A percentile compares a stretch with the other conserved stretches of the same genome.
Conservation (phyloP, 2,113 vertebrate genomes). For the Ciconia maguari region DNA sequence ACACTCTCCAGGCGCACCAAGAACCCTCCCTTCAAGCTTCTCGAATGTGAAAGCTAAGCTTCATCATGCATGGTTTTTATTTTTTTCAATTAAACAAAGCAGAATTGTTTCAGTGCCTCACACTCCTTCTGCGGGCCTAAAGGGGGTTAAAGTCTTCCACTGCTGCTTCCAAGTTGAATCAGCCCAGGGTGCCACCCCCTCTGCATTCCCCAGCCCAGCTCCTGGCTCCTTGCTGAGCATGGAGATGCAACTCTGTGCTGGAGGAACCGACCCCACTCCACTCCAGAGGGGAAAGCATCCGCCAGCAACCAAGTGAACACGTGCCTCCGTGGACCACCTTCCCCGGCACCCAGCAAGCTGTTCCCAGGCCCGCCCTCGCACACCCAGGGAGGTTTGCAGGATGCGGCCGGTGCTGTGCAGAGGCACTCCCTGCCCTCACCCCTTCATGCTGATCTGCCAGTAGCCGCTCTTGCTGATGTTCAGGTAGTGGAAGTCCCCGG, state of each 20-base stretch:
- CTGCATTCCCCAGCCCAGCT: neutral
- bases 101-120: neutral
- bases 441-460: conserved; percentile 93
- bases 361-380: neutral
- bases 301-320: accelerated
- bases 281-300: neutral
- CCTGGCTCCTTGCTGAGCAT: neutral
- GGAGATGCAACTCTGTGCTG: neutral
- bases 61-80: accelerated
- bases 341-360: neutral
- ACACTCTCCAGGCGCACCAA: neutral
- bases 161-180: neutral
- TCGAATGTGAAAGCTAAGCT: neutral
- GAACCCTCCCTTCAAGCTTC: neutral
- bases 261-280: neutral
- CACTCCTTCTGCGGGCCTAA: neutral
- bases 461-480: conserved; percentile 79
- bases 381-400: neutral
- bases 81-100: neutral
- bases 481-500: conserved; percentile 88
- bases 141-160: neutral
- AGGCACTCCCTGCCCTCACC: conserved; percentile 71
- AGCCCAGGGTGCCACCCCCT: conserved; percentile 37
- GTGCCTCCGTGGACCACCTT: accelerated
- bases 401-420: accelerated